A percentile compares a stretch with the other conserved stretches of the same genome.
These are phyloP conservation scores for Chloroceryle aenea DNA, from an alignment of 2,113 vertebrate genomes.

Conservation along the genomic window DNA sequence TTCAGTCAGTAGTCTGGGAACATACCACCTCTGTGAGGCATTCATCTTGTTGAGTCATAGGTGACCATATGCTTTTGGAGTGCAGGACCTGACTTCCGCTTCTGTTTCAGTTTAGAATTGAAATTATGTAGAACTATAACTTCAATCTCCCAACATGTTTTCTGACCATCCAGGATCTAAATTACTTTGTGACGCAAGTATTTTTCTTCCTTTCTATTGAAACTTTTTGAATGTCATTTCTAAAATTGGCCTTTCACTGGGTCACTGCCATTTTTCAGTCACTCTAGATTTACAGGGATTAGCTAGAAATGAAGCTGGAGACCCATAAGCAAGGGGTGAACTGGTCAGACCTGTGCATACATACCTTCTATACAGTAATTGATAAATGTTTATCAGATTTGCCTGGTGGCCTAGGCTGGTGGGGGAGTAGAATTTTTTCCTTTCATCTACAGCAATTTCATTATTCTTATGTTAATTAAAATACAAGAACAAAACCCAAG, in stretches of 20 bases:
- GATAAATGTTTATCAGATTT: not conserved
- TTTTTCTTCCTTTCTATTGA: not conserved
- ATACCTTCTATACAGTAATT: not conserved
- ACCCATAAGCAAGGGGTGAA: not conserved
- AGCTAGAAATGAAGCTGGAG: not conserved
- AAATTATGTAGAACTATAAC: not conserved
- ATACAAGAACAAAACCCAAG: not conserved
- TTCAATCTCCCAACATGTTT: not conserved
- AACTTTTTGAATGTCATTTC: not conserved
- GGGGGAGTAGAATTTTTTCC: not conserved
- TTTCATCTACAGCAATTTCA: not conserved
- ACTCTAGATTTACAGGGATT: not conserved
- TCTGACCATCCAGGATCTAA: not conserved
- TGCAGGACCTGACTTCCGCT: not conserved
- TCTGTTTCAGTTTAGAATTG: not conserved
- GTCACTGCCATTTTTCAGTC: not conserved
- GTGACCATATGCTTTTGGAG: rapidly evolving
- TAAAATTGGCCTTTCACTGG: not conserved
- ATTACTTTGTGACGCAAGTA: not conserved
- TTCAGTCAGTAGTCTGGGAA: not conserved
- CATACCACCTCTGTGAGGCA: not conserved
- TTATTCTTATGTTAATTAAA: not conserved
- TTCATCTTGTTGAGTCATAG: rapidly evolving
- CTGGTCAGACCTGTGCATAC: not conserved
- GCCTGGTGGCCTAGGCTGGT: not conserved